phyloP scores from a whole-genome alignment of 2,113 vertebrate genomes.

The Serilophus lunatus region DNA sequence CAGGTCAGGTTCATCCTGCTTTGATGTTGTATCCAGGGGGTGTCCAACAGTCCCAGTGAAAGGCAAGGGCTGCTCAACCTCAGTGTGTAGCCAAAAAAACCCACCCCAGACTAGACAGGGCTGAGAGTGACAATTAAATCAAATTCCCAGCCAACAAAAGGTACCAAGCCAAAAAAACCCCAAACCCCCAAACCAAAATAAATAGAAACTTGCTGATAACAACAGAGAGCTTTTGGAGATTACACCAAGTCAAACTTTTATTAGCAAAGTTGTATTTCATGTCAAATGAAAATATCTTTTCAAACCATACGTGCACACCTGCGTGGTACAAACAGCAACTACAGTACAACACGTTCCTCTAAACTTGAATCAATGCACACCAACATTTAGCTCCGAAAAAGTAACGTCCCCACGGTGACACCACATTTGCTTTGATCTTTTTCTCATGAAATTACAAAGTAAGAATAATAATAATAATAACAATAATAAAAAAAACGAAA shows the following conservation, averaged over 20 bases:
- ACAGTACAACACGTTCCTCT: slow-evolving; percentile 70
- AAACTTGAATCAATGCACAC: slow-evolving; percentile 58
- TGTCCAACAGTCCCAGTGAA: background rate
- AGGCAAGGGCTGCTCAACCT: background rate
- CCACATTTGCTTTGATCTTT: slow-evolving; percentile 35
- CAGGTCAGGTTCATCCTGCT: background rate
- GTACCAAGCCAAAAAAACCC: accelerated
- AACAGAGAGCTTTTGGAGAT: slow-evolving; percentile 35
- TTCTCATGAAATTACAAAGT: slow-evolving; percentile 25
- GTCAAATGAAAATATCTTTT: slow-evolving; percentile 71
- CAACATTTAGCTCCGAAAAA: slow-evolving; percentile 55
- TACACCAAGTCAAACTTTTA: slow-evolving; percentile 76
- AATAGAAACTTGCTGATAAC: background rate
- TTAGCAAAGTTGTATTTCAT: slow-evolving; percentile 76
- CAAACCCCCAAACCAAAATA: background rate
- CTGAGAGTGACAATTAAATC: background rate
- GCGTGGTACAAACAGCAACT: slow-evolving; percentile 73
- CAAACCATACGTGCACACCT: slow-evolving; percentile 67
- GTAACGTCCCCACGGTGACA: slow-evolving; percentile 4
- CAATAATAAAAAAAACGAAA: background rate
- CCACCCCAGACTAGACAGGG: background rate
- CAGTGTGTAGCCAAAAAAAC: background rate
- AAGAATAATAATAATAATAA: background rate
- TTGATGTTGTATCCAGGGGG: accelerated
- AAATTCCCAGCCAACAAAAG: background rate